A percentile compares a stretch with the other conserved stretches of the same genome.
Evolutionary conservation across 2,113 vertebrate species (phyloP).

Genomic region (Eira barbara): DNA sequence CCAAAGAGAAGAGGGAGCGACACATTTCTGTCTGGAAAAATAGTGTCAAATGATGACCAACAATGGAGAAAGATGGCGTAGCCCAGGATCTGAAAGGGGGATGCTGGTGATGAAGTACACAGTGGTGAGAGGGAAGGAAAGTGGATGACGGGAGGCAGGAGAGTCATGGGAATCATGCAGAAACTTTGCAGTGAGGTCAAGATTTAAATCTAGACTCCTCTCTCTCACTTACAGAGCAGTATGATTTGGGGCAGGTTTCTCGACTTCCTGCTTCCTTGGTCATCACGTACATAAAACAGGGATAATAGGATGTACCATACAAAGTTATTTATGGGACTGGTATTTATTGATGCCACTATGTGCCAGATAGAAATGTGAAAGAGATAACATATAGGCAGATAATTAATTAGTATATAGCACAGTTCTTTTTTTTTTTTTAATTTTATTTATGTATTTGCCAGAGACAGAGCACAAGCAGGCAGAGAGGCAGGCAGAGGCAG

Average conservation of each 20-base stretch:
- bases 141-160: not conserved
- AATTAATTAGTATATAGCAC: not conserved
- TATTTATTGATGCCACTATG: not conserved
- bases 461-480: too few species aligned
- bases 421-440: too few species aligned
- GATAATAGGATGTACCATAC: not conserved
- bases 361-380: not conserved
- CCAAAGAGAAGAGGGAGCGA: not conserved
- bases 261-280: not conserved
- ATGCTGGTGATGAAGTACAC: not conserved
- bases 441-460: too few species aligned
- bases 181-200: not conserved
- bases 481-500: too few species aligned
- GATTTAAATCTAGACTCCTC: not conserved
- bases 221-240: accelerated
- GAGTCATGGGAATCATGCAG: not conserved
- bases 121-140: not conserved
- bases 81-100: not conserved
- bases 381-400: not conserved
- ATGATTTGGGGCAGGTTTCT: not conserved
- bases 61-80: not conserved
- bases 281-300: not conserved
- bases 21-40: not conserved
- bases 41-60: not conserved
- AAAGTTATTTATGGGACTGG: not conserved